These are phyloP conservation scores for Eulacestoma nigropectus DNA, from an alignment of 2,113 vertebrate species.

Conservation along the genomic window DNA sequence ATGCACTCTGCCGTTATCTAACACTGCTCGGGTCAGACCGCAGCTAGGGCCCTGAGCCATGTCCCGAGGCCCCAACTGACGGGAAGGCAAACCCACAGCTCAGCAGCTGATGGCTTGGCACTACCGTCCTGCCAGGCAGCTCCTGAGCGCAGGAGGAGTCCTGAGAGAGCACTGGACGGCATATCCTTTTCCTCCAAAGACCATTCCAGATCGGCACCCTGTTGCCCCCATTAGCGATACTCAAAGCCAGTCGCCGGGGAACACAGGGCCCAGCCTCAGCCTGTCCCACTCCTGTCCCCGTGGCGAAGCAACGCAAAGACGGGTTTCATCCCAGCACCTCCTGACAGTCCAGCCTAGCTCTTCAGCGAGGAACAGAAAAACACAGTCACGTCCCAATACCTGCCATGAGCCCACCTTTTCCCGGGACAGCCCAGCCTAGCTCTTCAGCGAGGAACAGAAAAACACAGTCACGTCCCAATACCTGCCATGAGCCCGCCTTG, in stretches of 20 bases:
- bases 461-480: neutral
- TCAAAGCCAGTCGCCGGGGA: neutral
- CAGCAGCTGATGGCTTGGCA: neutral
- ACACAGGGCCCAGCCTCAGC: neutral
- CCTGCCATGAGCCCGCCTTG: neutral
- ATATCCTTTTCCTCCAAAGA: neutral
- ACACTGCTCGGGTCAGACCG: neutral
- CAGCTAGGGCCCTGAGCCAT: neutral
- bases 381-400: too few relatives aligned
- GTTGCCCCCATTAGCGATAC: neutral
- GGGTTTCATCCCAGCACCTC: neutral
- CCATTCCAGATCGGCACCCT: neutral
- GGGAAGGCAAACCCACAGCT: neutral
- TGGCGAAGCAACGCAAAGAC: neutral
- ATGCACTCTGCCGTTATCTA: neutral
- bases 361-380: neutral
- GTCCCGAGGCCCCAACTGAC: neutral
- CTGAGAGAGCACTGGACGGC: neutral
- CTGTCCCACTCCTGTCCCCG: neutral
- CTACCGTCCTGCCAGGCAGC: neutral
- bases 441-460: neutral
- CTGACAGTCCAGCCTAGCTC: neutral
- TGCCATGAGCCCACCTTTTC: neutral
- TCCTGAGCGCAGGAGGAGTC: neutral
- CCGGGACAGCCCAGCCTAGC: neutral